Conservation (phyloP, 2,797 vertebrate genomes). For the Bradypodion pumilum region DNA sequence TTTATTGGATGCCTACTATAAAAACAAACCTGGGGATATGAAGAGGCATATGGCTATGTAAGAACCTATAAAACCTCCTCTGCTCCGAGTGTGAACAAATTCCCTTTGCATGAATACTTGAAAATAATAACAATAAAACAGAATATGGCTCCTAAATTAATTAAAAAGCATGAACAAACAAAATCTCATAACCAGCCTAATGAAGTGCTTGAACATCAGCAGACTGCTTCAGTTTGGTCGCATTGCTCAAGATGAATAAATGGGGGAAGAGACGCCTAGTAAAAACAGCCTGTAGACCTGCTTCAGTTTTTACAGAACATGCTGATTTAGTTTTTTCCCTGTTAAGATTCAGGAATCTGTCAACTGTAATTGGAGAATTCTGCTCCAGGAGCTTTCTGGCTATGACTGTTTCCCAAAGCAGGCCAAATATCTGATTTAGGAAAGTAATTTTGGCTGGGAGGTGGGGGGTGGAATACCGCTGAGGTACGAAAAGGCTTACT, state of each 20-base stretch:
- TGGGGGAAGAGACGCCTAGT: not conserved
- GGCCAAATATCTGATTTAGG: not conserved
- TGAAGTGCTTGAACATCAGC: constrained; percentile 16
- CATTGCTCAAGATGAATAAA: not conserved
- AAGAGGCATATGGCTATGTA: constrained; percentile 23
- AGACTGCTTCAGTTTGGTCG: not conserved
- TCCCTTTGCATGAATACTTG: constrained; percentile 29
- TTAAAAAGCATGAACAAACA: constrained; percentile 23
- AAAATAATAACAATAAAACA: constrained; percentile 11
- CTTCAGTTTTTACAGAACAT: not conserved
- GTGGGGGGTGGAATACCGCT: not conserved
- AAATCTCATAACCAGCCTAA: constrained; percentile 12
- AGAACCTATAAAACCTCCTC: constrained; percentile 5
- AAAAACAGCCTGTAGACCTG: not conserved
- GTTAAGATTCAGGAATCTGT: not conserved
- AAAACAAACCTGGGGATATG: constrained; percentile 35
- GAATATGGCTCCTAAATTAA: constrained; percentile 26
- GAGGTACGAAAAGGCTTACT: not conserved
- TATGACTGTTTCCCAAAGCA: not conserved
- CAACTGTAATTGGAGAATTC: not conserved
- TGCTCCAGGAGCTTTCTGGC: not conserved
- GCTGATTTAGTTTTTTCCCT: not conserved
- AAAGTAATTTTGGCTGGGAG: not conserved
- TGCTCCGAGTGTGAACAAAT: constrained; percentile 19
- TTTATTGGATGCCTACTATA: constrained; percentile 26